Conservation (phyloP, 2,888 invertebrate genomes). For the Andricus curvator region DNA sequence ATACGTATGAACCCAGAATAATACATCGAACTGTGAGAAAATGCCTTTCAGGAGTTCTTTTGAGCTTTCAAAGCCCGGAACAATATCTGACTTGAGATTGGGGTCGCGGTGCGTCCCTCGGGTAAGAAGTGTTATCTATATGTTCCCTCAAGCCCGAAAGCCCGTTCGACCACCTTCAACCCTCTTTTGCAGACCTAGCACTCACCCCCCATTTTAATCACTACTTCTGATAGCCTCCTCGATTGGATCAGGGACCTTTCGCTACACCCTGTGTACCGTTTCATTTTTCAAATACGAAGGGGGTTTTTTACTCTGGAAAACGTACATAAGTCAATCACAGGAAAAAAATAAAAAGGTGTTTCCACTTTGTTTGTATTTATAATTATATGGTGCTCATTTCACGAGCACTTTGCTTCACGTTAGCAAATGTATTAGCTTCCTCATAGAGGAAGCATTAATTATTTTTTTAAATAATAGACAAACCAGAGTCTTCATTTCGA, state of each 20-base stretch:
- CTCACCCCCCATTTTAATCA: constrained; percentile 69
- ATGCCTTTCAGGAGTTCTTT: constrained; percentile 73
- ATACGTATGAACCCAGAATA: constrained; percentile 18
- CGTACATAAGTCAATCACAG: not conserved
- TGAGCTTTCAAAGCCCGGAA: constrained; percentile 73
- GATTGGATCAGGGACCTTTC: constrained; percentile 69
- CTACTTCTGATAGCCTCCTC: constrained; percentile 67
- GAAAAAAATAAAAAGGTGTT: not conserved
- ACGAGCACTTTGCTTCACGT: too few relatives aligned
- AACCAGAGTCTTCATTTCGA: too few relatives aligned
- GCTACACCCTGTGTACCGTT: constrained; percentile 57
- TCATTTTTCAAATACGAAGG: constrained; percentile 46
- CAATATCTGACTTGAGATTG: constrained; percentile 75
- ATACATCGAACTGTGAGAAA: constrained; percentile 53
- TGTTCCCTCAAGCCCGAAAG: constrained; percentile 68
- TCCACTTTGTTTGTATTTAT: too few relatives aligned
- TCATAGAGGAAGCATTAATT: too few relatives aligned
- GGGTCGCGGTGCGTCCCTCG: constrained; percentile 71
- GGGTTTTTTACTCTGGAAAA: not conserved
- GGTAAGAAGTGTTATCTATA: constrained; percentile 72
- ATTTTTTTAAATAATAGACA: too few relatives aligned
- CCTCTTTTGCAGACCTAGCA: constrained; percentile 65
- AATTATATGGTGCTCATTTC: too few relatives aligned
- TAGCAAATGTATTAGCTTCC: too few relatives aligned
- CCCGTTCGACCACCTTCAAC: constrained; percentile 49